Percentiles rank a stretch among this genome's conserved stretches.
phyloP scores from a whole-genome alignment of 2,888 invertebrate genomes.

The Heliconius erato region DNA sequence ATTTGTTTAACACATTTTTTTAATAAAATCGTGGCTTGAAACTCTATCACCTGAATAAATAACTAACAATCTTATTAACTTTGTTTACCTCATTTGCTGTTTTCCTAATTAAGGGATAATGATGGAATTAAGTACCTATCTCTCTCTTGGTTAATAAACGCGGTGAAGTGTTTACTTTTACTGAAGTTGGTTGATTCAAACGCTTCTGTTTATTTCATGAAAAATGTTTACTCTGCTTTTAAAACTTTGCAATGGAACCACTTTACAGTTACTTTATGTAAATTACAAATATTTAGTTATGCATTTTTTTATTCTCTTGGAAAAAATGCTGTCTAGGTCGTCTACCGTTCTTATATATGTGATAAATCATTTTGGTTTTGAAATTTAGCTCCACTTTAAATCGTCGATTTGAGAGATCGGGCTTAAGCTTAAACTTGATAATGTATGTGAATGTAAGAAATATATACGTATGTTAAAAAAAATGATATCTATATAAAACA shows the following conservation, averaged over 20 bases:
- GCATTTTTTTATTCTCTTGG: neutral
- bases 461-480: too few species aligned
- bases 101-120: conserved; percentile 11
- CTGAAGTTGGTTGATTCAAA: conserved; percentile 20
- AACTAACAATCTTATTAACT: neutral
- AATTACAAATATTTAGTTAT: neutral
- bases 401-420: neutral
- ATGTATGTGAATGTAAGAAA: too few species aligned
- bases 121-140: neutral
- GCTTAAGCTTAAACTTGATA: too few species aligned
- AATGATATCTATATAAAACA: too few species aligned
- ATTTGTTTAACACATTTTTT: too few species aligned
- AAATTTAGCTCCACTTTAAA: neutral
- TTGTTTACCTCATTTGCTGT: neutral
- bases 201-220: conserved; percentile 11
- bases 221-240: conserved; percentile 23
- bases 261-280: neutral
- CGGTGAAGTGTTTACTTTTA: neutral
- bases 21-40: neutral
- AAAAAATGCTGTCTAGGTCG: neutral
- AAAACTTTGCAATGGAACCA: conserved; percentile 2
- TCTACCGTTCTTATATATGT: neutral
- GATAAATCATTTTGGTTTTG: neutral
- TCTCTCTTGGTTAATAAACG: neutral
- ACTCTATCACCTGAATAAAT: neutral